Percentiles rank a stretch among this genome's conserved stretches.
Conservation (phyloP, 2,797 vertebrate species). For the Xerus rutilus region DNA sequence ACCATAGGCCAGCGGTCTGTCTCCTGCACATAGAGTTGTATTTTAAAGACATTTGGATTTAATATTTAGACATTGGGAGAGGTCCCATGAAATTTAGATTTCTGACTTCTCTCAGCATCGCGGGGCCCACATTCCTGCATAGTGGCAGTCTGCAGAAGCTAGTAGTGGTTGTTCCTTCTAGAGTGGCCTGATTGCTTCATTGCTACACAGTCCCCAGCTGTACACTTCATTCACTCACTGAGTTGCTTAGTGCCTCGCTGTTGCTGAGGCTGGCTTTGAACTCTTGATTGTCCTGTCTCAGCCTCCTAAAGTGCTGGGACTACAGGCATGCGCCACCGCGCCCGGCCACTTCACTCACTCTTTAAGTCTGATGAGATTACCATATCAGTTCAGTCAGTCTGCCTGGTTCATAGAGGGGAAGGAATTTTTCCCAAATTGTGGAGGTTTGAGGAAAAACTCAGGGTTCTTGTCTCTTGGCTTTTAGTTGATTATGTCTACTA, state of each 20-base stretch:
- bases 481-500: slow-evolving; percentile 3
- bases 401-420: background rate
- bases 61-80: slow-evolving; percentile 1
- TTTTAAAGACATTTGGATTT: slow-evolving; percentile 55
- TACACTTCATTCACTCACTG: background rate
- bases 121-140: background rate
- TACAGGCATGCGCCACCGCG: too few relatives aligned
- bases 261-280: too few relatives aligned
- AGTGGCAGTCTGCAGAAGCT: background rate
- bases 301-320: too few relatives aligned
- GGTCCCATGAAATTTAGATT: slow-evolving; percentile 6
- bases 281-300: too few relatives aligned
- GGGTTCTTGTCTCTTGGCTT: slow-evolving; percentile 16
- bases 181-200: background rate
- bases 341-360: background rate
- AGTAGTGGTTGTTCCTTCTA: background rate
- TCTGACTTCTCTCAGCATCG: background rate
- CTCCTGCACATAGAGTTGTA: background rate
- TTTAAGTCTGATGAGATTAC: background rate
- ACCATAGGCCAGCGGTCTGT: background rate
- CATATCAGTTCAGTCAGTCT: background rate
- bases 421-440: background rate
- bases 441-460: background rate
- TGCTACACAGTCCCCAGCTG: background rate
- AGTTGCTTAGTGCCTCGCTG: too few relatives aligned